A percentile compares a stretch with the other conserved stretches of the same genome.
Evolutionary conservation across 2,797 vertebrate species (phyloP).

Genomic region (Gouania willdenowi): DNA sequence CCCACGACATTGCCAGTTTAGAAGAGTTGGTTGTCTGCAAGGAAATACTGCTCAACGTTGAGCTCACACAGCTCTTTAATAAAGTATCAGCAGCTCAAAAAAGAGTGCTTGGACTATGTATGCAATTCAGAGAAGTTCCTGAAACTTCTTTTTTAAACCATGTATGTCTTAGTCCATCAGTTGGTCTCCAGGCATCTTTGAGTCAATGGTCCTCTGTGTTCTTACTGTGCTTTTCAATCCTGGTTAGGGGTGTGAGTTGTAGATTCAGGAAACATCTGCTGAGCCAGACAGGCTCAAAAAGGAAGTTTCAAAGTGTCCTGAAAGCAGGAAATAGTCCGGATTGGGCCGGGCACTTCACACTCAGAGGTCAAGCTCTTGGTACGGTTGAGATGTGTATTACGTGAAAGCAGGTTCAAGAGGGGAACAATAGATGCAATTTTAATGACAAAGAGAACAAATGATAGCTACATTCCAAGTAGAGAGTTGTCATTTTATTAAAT

Average conservation of each 20-base stretch:
- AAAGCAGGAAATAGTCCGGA: constrained; percentile 66
- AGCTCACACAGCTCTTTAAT: constrained; percentile 4
- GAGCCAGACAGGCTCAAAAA: constrained; percentile 79
- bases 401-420: constrained; percentile 3
- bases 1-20: constrained; percentile 84
- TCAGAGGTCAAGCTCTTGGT: constrained; percentile 48
- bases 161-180: constrained; percentile 4
- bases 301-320: constrained; percentile 88
- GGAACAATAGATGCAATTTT: too few species aligned
- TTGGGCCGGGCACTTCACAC: constrained; percentile 24
- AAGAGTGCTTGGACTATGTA: neutral
- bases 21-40: constrained; percentile 3
- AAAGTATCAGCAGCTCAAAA: constrained; percentile 4
- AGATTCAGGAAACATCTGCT: constrained; percentile 93
- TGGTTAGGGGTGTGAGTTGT: constrained; percentile 47
- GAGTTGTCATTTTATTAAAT: too few species aligned
- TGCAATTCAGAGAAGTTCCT: constrained; percentile 4
- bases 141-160: constrained; percentile 13
- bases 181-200: constrained; percentile 28
- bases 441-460: too few species aligned
- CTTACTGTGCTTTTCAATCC: constrained; percentile 39
- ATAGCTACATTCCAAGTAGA: too few species aligned
- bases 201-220: constrained; percentile 19
- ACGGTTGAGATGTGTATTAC: constrained; percentile 32
- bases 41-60: constrained; percentile 1